A percentile compares a stretch with the other conserved stretches of the same genome.
These are phyloP conservation scores for Pangasius krempfi DNA, from an alignment of 2,797 vertebrate genomes.

Conservation along the genomic window DNA sequence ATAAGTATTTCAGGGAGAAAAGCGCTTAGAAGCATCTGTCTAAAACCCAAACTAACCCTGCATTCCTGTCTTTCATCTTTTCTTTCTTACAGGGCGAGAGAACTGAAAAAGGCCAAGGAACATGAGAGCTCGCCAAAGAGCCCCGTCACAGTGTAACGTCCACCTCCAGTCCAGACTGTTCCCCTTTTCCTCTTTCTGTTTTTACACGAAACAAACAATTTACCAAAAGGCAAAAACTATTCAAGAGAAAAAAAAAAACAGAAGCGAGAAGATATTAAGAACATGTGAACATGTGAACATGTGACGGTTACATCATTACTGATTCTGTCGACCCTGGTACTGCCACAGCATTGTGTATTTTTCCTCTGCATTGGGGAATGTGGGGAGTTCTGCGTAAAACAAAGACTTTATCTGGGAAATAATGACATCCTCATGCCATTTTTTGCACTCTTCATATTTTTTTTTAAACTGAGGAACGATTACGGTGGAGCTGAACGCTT, in stretches of 20 bases:
- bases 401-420: conserved; percentile 76
- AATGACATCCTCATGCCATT: conserved; percentile 82
- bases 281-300: conserved; percentile 74
- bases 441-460: conserved; percentile 84
- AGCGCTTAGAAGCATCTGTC: background rate
- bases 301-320: conserved; percentile 52
- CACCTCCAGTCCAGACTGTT: conserved; percentile 84
- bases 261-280: conserved; percentile 67
- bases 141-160: conserved; percentile 96
- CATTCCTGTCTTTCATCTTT: conserved; percentile 39
- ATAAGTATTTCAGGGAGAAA: conserved; percentile 21
- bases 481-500: conserved; percentile 48
- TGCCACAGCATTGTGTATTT: conserved; percentile 59
- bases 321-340: conserved; percentile 52
- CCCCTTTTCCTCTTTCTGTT: conserved; percentile 74
- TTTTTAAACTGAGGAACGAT: conserved; percentile 57
- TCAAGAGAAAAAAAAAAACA: conserved; percentile 62
- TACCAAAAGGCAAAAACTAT: conserved; percentile 70
- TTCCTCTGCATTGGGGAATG: conserved; percentile 50
- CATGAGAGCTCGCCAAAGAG: conserved; percentile 92
- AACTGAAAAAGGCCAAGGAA: conserved; percentile 99
- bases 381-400: conserved; percentile 77
- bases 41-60: conserved; percentile 31
- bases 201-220: conserved; percentile 86
- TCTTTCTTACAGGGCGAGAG: conserved; percentile 92